phyloP scores from a whole-genome alignment of 2,113 vertebrate genomes.

The Callocephalon fimbriatum region DNA sequence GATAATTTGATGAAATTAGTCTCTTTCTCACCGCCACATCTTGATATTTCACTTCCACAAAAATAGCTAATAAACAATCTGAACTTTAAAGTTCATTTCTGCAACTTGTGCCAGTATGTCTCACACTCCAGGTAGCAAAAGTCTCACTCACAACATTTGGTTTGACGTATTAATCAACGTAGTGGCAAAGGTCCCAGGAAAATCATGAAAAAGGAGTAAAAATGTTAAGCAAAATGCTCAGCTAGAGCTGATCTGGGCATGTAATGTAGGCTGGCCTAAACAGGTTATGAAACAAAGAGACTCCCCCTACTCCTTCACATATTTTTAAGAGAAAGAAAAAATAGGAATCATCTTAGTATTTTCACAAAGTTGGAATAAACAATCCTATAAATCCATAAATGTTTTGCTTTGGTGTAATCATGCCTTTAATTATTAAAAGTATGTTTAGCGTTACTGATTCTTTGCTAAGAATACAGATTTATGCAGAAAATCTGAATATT shows the following conservation, averaged over 20 bases:
- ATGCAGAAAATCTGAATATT: not conserved
- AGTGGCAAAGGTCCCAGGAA: constrained; percentile 45
- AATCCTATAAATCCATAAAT: not conserved
- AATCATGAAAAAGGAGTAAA: constrained; percentile 25
- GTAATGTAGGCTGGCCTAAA: not conserved
- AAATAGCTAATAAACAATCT: constrained; percentile 11
- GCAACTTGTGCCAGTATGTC: not conserved
- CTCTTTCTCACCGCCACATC: not conserved
- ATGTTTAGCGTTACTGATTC: not conserved
- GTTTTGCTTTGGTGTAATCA: not conserved
- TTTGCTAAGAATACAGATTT: not conserved
- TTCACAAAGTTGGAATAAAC: not conserved
- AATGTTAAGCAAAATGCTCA: constrained; percentile 42
- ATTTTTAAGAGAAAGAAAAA: not conserved
- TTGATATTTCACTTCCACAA: constrained; percentile 28
- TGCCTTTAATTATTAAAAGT: not conserved
- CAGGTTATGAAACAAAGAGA: not conserved
- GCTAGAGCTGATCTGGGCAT: not conserved
- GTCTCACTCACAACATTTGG: constrained; percentile 43
- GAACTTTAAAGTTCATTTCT: constrained; percentile 54
- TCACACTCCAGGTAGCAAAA: constrained; percentile 13
- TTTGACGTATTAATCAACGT: constrained; percentile 59
- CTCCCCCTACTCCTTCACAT: not conserved
- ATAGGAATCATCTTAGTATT: not conserved
- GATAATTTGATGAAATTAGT: constrained; percentile 37